Conservation (phyloP, 2,113 vertebrate genomes). For the Phoenicopterus ruber region DNA sequence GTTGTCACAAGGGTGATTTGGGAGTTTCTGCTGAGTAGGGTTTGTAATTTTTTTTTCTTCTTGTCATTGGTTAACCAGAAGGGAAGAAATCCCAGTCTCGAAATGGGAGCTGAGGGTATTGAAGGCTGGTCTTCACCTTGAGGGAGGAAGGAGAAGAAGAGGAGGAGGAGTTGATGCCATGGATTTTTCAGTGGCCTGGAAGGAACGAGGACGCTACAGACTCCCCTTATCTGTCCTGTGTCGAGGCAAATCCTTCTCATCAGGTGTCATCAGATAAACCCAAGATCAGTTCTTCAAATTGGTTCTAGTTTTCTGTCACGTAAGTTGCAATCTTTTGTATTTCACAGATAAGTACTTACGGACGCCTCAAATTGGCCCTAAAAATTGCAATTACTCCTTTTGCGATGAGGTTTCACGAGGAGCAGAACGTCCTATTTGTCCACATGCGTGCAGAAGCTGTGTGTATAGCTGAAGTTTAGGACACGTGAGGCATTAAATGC, state of each 20-base stretch:
- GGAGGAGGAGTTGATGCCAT: neutral
- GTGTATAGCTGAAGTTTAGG: neutral
- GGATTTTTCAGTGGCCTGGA: neutral
- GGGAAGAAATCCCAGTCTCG: neutral
- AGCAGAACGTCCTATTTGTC: neutral
- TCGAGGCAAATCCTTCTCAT: neutral
- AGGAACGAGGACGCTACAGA: neutral
- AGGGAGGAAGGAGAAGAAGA: neutral
- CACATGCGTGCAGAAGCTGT: neutral
- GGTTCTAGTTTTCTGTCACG: neutral
- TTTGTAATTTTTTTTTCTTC: neutral
- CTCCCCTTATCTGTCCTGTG: neutral
- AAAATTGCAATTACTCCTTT: neutral
- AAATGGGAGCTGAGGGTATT: neutral
- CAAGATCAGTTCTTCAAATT: neutral
- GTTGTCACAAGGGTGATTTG: neutral
- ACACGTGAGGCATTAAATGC: accelerated
- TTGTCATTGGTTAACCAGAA: neutral
- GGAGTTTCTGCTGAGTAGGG: neutral
- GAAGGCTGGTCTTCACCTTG: neutral
- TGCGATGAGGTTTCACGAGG: neutral
- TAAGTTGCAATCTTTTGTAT: neutral
- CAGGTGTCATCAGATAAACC: neutral
- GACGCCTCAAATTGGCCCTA: neutral
- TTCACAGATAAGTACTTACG: neutral